Conservation (phyloP, 2,888 invertebrate genomes). For the Melinaea marsaeus region DNA sequence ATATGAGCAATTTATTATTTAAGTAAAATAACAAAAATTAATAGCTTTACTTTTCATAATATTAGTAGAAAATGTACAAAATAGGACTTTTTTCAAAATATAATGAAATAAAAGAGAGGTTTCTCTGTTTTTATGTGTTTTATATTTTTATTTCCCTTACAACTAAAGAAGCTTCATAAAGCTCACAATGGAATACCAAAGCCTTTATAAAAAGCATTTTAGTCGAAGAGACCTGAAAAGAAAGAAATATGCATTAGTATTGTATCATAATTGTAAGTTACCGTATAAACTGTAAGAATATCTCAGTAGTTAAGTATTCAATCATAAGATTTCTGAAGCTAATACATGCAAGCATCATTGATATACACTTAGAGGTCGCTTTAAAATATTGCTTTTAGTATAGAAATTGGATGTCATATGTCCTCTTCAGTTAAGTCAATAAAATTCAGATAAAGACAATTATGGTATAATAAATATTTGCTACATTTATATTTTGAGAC, state of each 20-base stretch:
- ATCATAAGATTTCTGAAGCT: slow-evolving; percentile 74
- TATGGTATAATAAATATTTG: not conserved
- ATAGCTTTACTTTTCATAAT: no score
- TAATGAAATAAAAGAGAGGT: slow-evolving; percentile 29
- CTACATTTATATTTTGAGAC: not conserved
- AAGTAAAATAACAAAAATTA: no score
- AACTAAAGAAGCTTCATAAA: slow-evolving; percentile 70
- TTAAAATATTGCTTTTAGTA: not conserved
- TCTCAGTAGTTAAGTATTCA: slow-evolving; percentile 54
- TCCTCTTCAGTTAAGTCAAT: no score
- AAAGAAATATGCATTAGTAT: slow-evolving; percentile 43
- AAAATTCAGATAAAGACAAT: no score
- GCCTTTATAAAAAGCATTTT: slow-evolving; percentile 72
- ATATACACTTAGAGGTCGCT: slow-evolving; percentile 25
- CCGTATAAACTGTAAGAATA: slow-evolving; percentile 6
- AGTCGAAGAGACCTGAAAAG: slow-evolving; percentile 87
- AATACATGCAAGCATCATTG: slow-evolving; percentile 79
- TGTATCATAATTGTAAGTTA: slow-evolving; percentile 4
- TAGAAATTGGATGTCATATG: no score
- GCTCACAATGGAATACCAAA: slow-evolving; percentile 66
- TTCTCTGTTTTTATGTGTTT: slow-evolving; percentile 46
- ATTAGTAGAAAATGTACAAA: no score
- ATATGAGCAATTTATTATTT: no score
- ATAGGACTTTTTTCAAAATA: no score
- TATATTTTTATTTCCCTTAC: slow-evolving; percentile 66